Percentiles rank a stretch among this genome's conserved stretches.
These are phyloP conservation scores for Pimpla rufipes DNA, from an alignment of 2,888 invertebrate genomes.

Conservation along the genomic window DNA sequence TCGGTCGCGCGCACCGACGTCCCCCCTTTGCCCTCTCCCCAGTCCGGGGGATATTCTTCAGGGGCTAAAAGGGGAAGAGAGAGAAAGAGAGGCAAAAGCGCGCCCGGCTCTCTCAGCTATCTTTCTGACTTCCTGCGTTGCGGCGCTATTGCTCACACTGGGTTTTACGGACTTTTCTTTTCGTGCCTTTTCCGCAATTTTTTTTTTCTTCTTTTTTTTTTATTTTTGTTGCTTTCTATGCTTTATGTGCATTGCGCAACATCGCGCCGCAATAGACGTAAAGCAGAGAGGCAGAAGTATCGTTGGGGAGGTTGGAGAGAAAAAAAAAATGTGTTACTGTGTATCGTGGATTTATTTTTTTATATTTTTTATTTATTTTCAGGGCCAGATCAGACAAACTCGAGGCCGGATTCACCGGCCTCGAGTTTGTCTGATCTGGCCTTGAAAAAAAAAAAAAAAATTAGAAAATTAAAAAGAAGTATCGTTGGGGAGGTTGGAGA, in stretches of 20 bases:
- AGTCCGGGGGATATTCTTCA: constrained; percentile 1
- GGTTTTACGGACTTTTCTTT: constrained; percentile 11
- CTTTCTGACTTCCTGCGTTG: constrained; percentile 5
- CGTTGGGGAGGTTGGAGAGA: background rate
- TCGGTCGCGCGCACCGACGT: background rate
- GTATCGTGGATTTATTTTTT: too few species aligned
- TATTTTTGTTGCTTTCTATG: too few species aligned
- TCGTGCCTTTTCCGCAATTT: background rate
- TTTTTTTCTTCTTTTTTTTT: background rate
- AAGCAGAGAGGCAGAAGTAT: background rate
- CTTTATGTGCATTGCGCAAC: too few species aligned
- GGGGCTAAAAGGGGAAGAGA: constrained; percentile 21
- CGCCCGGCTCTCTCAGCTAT: constrained; percentile 66
- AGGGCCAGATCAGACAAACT: too few species aligned
- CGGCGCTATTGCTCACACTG: constrained; percentile 6
- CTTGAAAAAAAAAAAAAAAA: too few species aligned
- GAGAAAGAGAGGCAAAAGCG: constrained; percentile 74
- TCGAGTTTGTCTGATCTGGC: too few species aligned
- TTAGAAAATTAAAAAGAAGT: too few species aligned
- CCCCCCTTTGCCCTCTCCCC: too few species aligned
- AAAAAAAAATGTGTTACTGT: too few species aligned
- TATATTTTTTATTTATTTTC: too few species aligned
- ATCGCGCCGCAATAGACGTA: too few species aligned
- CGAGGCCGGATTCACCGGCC: too few species aligned
- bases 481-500: background rate